Percentiles rank a stretch among this genome's conserved stretches.
phyloP scores from a whole-genome alignment of 1,140 invertebrate species.

The Kradibia gibbosae region DNA sequence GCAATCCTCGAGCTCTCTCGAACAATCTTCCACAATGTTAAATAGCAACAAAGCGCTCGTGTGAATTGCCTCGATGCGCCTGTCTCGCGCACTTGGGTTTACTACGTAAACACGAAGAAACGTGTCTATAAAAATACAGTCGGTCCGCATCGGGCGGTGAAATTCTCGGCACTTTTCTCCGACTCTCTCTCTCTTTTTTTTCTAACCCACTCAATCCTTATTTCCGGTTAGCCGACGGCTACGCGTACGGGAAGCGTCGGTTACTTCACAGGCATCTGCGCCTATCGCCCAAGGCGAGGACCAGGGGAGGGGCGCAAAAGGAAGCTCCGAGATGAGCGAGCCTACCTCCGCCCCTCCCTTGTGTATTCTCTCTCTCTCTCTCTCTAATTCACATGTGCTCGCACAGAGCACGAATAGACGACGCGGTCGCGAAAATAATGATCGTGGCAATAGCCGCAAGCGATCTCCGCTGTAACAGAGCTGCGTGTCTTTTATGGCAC shows the following conservation, averaged over 20 bases:
- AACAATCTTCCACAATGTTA: not conserved
- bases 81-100: not conserved
- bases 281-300: not conserved
- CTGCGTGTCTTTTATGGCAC: constrained; percentile 9
- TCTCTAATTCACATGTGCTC: too few species aligned
- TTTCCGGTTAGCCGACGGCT: not conserved
- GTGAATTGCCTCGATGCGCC: not conserved
- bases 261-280: not conserved
- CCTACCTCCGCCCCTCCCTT: too few species aligned
- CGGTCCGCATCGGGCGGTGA: not conserved
- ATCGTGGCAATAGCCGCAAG: constrained; percentile 7
- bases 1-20: not conserved
- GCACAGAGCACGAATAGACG: not conserved
- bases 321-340: too few species aligned
- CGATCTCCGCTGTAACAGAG: not conserved
- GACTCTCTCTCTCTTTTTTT: too few species aligned
- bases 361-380: too few species aligned
- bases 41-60: not conserved
- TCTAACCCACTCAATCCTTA: too few species aligned
- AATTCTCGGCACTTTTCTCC: not conserved
- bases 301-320: too few species aligned
- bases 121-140: not conserved
- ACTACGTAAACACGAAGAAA: not conserved
- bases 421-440: constrained; percentile 41
- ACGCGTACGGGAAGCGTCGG: not conserved